Percentiles rank a stretch among this genome's conserved stretches.
These are phyloP conservation scores for Struthio camelus DNA, from an alignment of 2,113 vertebrate species.

Conservation along the genomic window DNA sequence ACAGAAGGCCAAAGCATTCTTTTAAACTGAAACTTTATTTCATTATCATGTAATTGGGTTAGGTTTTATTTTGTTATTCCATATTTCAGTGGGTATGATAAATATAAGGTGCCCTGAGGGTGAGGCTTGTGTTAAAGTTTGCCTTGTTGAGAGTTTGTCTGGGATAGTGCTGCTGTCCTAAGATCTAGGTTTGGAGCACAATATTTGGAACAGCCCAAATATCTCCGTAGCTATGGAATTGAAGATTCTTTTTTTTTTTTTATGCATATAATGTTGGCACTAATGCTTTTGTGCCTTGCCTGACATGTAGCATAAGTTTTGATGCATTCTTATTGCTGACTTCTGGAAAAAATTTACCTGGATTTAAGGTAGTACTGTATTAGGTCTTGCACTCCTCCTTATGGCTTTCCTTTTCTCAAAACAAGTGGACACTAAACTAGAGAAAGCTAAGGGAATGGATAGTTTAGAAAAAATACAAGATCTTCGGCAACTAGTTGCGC, in stretches of 20 bases:
- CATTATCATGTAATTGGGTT: slow-evolving; percentile 56
- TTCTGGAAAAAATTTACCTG: background rate
- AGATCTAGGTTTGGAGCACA: background rate
- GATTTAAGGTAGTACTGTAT: background rate
- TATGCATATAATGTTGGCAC: background rate
- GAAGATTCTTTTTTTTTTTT: background rate
- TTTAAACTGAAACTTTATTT: slow-evolving; percentile 60
- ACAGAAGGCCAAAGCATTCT: slow-evolving; percentile 43
- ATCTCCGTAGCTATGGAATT: background rate
- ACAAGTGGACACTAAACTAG: background rate
- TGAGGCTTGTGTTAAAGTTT: background rate
- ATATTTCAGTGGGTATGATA: slow-evolving; percentile 51
- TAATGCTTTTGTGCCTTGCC: background rate
- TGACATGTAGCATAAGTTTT: background rate
- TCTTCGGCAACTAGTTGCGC: background rate
- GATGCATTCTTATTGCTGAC: background rate
- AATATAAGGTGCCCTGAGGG: slow-evolving; percentile 13
- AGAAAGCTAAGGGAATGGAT: background rate
- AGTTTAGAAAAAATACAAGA: background rate
- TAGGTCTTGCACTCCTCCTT: background rate
- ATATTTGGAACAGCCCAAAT: background rate
- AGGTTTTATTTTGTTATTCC: slow-evolving; percentile 64
- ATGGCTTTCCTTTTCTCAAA: background rate
- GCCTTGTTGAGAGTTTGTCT: background rate
- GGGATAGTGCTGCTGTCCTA: background rate